Percentiles rank a stretch among this genome's conserved stretches.
These are phyloP conservation scores for Zeugodacus cucurbitae DNA, from an alignment of 1,140 invertebrate species.

Conservation along the genomic window DNA sequence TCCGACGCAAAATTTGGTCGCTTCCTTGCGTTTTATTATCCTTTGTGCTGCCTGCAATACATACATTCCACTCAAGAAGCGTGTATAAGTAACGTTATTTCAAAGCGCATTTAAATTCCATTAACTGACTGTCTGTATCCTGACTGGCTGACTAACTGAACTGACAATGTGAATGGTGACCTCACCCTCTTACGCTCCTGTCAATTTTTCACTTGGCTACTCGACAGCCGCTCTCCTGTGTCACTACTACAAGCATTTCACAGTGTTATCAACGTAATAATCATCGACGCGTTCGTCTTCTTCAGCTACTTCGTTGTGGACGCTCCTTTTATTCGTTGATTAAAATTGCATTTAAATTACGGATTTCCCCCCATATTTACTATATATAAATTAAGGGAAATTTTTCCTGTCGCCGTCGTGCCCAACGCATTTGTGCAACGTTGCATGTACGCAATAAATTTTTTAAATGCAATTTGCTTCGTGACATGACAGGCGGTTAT, in stretches of 20 bases:
- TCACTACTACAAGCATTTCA: not conserved
- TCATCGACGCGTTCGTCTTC: not conserved
- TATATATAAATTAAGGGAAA: not conserved
- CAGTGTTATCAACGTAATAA: not conserved
- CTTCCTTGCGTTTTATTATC: not conserved
- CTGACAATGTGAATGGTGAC: not conserved
- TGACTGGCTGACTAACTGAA: not conserved
- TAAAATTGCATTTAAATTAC: conserved; percentile 37
- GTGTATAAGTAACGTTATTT: no score
- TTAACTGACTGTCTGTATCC: not conserved
- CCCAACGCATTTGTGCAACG: not conserved
- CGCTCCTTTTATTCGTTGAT: not conserved
- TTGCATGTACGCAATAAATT: not conserved
- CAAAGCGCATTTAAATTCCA: no score
- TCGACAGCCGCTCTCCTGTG: not conserved
- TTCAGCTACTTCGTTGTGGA: not conserved
- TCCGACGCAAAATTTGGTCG: not conserved
- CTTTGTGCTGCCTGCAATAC: not conserved
- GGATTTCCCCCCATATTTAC: conserved; percentile 23
- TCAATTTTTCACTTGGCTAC: not conserved
- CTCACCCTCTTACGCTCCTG: not conserved
- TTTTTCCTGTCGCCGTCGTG: not conserved
- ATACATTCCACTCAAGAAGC: no score
- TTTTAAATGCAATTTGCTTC: conserved; percentile 26
- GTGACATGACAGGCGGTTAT: conserved; percentile 11